phyloP scores from a whole-genome alignment of 2,797 vertebrate species.

The Enteromius afrohamiltoni region DNA sequence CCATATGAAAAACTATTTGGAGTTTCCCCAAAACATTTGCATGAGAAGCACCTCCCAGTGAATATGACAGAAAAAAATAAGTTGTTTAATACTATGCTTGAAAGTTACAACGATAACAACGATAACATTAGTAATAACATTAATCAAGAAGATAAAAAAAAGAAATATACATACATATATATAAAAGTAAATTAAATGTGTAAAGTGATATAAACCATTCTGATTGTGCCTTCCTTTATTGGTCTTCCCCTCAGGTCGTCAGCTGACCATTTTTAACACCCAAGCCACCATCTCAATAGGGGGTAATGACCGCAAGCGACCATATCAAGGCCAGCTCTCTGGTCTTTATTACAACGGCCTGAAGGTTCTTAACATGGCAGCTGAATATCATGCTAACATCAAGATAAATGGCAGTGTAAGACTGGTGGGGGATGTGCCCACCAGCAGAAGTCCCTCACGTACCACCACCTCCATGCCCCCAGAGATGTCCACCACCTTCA shows the following conservation, averaged over 20 bases:
- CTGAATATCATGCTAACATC: slow-evolving; percentile 92
- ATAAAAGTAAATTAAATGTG: too few relatives aligned
- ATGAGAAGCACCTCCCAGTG: slow-evolving; percentile 20
- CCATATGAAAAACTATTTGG: slow-evolving; percentile 2
- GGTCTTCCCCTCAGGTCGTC: slow-evolving; percentile 82
- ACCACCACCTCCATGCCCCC: slow-evolving; percentile 92
- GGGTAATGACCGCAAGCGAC: slow-evolving; percentile 91
- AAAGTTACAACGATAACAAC: too few relatives aligned
- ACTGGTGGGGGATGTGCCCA: slow-evolving; percentile 93
- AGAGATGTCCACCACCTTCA: slow-evolving; percentile 96
- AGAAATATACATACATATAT: too few relatives aligned
- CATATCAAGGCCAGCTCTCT: slow-evolving; percentile 97
- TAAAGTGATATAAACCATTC: not conserved
- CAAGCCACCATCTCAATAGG: slow-evolving; percentile 97
- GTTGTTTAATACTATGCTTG: not conserved
- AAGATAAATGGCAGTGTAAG: slow-evolving; percentile 95
- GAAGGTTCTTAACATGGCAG: slow-evolving; percentile 97
- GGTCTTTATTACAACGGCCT: slow-evolving; percentile 98
- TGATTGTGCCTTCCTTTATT: slow-evolving; percentile 12
- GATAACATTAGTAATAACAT: too few relatives aligned
- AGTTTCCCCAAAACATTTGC: slow-evolving; percentile 26
- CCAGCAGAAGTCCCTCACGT: slow-evolving; percentile 84
- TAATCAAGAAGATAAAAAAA: too few relatives aligned
- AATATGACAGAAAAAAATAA: not conserved
- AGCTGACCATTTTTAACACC: slow-evolving; percentile 99